phyloP scores from a whole-genome alignment of 2,113 vertebrate genomes.

The Theropithecus gelada region DNA sequence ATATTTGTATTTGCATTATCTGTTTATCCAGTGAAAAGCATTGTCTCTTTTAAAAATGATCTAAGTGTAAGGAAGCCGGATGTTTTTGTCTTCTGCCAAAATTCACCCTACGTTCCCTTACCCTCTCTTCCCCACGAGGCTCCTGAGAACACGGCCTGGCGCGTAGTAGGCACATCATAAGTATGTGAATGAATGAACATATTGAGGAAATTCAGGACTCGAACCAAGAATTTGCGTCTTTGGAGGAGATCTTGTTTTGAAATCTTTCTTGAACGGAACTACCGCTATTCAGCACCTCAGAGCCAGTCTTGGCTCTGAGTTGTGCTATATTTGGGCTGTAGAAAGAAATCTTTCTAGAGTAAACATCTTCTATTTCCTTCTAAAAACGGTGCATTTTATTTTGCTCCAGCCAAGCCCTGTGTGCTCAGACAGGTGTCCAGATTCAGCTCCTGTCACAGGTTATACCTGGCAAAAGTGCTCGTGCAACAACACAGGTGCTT shows the following conservation, averaged over 20 bases:
- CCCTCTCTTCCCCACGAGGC: neutral
- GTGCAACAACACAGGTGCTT: constrained; percentile 61
- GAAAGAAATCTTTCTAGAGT: constrained; percentile 5
- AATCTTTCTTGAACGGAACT: neutral
- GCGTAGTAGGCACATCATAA: neutral
- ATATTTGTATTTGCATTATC: too few species aligned
- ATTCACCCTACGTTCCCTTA: too few species aligned
- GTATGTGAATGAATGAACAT: neutral
- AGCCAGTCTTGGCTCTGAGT: neutral
- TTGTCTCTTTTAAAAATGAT: neutral
- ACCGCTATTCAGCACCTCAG: neutral
- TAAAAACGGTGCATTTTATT: neutral
- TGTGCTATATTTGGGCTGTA: neutral
- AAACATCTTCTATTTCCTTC: neutral
- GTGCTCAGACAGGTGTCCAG: neutral
- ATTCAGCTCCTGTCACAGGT: neutral
- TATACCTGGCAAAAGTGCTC: constrained; percentile 63
- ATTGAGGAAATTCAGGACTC: neutral
- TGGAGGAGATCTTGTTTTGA: neutral
- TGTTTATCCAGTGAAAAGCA: neutral
- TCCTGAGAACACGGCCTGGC: neutral
- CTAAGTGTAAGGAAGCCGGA: neutral
- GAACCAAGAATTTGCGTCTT: neutral
- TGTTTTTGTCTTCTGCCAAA: neutral
- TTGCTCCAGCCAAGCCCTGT: fast-evolving